Base-by-base conservation (phyloP, 64 coral and sea anemone species). In the Porites lutea region DNA sequence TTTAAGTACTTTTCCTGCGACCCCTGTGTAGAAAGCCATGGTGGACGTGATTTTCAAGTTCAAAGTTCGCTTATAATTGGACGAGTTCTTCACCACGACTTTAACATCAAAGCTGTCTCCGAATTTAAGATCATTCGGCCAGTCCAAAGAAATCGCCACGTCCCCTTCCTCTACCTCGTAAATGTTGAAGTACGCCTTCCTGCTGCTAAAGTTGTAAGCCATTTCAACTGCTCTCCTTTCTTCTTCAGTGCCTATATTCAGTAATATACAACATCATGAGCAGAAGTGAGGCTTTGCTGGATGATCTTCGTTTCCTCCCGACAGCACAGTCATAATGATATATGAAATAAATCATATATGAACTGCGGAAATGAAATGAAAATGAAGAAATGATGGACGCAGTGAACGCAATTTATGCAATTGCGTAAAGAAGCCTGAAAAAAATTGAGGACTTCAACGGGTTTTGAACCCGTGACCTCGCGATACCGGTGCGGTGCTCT, bases 1-100 rank as follows among this genome's bases (percentile, higher is more conserved):
- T 15, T 94, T 94, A 16, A 94, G 20, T 46, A 71, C 54, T 18
- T 94, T 74, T 5, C 86, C 77, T 16, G 12, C 13, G 62, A 89
- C 75, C 13, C 92, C 92, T 4, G 86, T 94, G 59, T 94, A 94
- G 53, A 94, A 94, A 2, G 92, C 86, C 52, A 88, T 62, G n/a
- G 74, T 79, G 3, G 78, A 48, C 14, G 45, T 89, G 62, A 89
- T 89, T 18, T 87, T 46, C 23, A 80, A 58, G 1, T 67, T 88
- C 1, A 83, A 76, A 12, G 14, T 89, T 74, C 92, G 92, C 45
- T 23, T 15, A 16, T 89, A 55, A 5, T 75, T 23, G 27, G 86
- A 82, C 37, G 16, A 83, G 86, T 94, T 94, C 2, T 20, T 9
- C 49, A 62, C 71, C 13, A 55, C 46, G 44, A 94, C 75, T 74